Conservation (phyloP, 2,888 invertebrate species). For the Cheilosia soror region DNA sequence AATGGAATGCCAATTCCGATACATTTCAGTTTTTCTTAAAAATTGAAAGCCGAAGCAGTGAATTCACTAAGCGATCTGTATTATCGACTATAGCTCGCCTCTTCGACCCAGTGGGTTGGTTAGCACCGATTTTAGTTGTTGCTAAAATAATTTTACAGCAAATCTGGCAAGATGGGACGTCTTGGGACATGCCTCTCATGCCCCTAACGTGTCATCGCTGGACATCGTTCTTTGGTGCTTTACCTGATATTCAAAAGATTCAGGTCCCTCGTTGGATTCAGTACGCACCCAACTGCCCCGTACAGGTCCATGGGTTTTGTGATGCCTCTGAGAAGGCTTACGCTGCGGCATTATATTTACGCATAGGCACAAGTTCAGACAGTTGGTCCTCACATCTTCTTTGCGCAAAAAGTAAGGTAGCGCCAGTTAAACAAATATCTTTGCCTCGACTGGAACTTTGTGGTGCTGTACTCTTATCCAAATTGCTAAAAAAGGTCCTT, state of each 20-base stretch:
- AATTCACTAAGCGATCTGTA: too few relatives aligned
- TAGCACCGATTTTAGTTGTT: conserved; percentile 50
- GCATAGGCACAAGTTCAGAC: not conserved
- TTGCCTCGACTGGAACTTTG: conserved; percentile 54
- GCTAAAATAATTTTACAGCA: conserved; percentile 68
- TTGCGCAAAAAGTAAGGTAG: conserved; percentile 18
- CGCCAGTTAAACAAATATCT: conserved; percentile 31
- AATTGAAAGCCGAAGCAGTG: too few relatives aligned
- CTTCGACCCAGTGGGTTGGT: conserved; percentile 61
- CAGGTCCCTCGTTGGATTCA: conserved; percentile 49
- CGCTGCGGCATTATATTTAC: conserved; percentile 37
- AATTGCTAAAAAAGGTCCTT: not conserved
- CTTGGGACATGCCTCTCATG: not conserved
- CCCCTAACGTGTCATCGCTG: conserved; percentile 30
- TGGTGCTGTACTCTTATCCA: conserved; percentile 36
- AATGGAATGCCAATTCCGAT: too few relatives aligned
- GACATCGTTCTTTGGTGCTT: not conserved
- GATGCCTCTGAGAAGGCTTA: conserved; percentile 54
- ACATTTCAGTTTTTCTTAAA: too few relatives aligned
- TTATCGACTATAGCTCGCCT: conserved; percentile 47
- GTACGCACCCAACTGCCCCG: not conserved
- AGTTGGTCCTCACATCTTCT: conserved; percentile 28
- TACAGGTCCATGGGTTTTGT: conserved; percentile 54
- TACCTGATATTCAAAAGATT: conserved; percentile 31
- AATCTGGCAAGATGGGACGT: conserved; percentile 53